Evolutionary conservation across 2,888 invertebrate species (phyloP).

Genomic region (Synanthedon andrenaeformis): DNA sequence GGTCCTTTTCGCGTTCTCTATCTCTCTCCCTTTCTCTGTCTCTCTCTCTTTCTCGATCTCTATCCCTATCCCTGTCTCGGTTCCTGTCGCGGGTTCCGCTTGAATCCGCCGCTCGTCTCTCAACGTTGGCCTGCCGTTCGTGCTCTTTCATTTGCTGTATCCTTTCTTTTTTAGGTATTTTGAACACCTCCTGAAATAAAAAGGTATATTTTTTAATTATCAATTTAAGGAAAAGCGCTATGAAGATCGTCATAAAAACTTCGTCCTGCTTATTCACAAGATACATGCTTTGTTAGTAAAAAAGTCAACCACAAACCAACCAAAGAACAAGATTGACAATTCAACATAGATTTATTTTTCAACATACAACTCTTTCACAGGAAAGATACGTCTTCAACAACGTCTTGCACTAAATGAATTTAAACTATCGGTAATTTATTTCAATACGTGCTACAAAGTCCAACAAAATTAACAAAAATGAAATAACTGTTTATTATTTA

Average conservation of each 20-base stretch:
- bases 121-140: constrained; percentile 87
- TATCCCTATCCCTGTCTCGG: constrained; percentile 26
- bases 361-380: too few species aligned
- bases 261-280: too few species aligned
- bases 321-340: too few species aligned
- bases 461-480: too few species aligned
- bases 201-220: neutral
- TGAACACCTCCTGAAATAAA: constrained; percentile 73
- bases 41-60: constrained; percentile 27
- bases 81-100: constrained; percentile 52
- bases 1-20: constrained; percentile 26
- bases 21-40: constrained; percentile 24
- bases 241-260: neutral
- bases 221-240: neutral
- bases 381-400: too few species aligned
- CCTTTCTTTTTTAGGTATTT: constrained; percentile 93
- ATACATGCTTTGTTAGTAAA: too few species aligned
- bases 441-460: too few species aligned
- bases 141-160: constrained; percentile 96
- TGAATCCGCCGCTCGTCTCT: constrained; percentile 55
- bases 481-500: too few species aligned
- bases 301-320: too few species aligned
- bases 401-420: too few species aligned
- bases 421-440: too few species aligned
- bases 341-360: too few species aligned